A percentile compares a stretch with the other conserved stretches of the same genome.
These are phyloP conservation scores for Cricetomys ansorgei DNA, from an alignment of 2,113 vertebrate genomes.

Conservation along the genomic window DNA sequence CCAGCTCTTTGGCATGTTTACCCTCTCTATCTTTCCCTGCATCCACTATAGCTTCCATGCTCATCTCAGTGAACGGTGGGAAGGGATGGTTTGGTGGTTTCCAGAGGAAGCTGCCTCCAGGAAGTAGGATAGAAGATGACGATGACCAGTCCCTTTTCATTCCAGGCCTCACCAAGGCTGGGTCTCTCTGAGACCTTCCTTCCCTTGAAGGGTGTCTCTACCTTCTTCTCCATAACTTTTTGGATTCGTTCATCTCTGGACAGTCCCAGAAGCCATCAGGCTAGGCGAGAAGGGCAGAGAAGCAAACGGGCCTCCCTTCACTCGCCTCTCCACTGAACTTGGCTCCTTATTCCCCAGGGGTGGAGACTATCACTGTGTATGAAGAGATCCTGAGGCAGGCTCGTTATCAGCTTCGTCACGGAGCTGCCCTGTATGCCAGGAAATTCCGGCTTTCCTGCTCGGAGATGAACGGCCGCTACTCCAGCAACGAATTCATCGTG, in stretches of 20 bases:
- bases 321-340: neutral
- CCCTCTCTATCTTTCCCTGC: neutral
- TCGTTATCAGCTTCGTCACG: constrained; percentile 91
- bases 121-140: neutral
- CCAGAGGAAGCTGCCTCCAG: neutral
- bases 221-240: neutral
- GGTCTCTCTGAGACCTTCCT: neutral
- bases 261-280: neutral
- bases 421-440: constrained; percentile 95
- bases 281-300: neutral
- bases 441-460: constrained; percentile 97
- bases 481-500: constrained; percentile 96
- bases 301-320: neutral
- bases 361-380: constrained; percentile 97
- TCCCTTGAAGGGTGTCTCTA: neutral
- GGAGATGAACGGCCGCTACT: constrained; percentile 98
- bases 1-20: neutral
- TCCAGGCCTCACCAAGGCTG: neutral
- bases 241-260: neutral
- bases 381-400: constrained; percentile 96
- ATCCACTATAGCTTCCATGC: neutral
- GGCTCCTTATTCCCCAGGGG: constrained; percentile 84
- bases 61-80: neutral
- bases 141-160: neutral
- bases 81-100: neutral